Evolutionary conservation across 2,113 vertebrate genomes (phyloP).

Genomic region (Heliornis fulica): DNA sequence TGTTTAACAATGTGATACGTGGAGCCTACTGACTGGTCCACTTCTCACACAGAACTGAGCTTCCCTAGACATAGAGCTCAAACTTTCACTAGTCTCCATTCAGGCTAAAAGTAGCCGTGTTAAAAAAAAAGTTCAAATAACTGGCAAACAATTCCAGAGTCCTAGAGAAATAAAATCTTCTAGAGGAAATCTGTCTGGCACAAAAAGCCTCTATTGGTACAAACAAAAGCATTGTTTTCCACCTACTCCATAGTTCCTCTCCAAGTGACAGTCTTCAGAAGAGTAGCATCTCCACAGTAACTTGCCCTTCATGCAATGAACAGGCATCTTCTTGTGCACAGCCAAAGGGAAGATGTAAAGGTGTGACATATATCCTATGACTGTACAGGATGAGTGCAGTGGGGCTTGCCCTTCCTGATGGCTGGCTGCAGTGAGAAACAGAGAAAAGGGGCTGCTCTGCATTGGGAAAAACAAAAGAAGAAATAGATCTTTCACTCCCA

Average conservation of each 20-base stretch:
- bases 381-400: slow-evolving; percentile 24
- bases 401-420: slow-evolving; percentile 11
- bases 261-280: background rate
- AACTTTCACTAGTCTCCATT: slow-evolving; percentile 7
- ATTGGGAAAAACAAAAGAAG: background rate
- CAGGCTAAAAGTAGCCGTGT: background rate
- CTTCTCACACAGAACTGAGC: background rate
- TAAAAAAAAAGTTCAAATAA: background rate
- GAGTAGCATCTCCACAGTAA: background rate
- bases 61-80: background rate
- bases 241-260: background rate
- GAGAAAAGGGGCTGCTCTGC: background rate
- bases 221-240: background rate
- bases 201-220: background rate
- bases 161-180: background rate
- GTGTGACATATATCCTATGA: background rate
- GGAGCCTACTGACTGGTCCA: background rate
- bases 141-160: background rate
- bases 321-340: background rate
- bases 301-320: background rate
- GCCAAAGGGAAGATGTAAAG: background rate
- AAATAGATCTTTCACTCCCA: background rate
- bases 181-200: background rate
- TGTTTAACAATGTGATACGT: background rate
- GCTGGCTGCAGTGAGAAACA: background rate